These are phyloP conservation scores for Amyelois transitella DNA, from an alignment of 1,140 invertebrate species.

Conservation along the genomic window DNA sequence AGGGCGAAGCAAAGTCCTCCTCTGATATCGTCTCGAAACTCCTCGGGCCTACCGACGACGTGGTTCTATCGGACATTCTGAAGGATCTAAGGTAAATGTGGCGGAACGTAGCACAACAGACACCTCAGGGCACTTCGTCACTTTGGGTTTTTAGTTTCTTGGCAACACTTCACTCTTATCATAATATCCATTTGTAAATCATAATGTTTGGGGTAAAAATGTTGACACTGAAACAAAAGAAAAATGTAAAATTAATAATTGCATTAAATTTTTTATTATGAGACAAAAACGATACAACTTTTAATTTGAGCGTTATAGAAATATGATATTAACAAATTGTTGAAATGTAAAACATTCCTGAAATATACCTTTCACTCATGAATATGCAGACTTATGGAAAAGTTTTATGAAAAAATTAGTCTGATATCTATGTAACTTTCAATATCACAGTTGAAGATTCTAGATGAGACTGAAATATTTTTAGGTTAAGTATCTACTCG, in stretches of 20 bases:
- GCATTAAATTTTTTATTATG: too few relatives aligned
- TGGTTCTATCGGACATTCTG: slow-evolving; percentile 67
- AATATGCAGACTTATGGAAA: too few relatives aligned
- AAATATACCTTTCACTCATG: too few relatives aligned
- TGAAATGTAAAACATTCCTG: too few relatives aligned
- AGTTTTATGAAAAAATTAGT: too few relatives aligned
- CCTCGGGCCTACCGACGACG: slow-evolving; percentile 61
- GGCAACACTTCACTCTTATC: slow-evolving; percentile 74
- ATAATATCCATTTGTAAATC: slow-evolving; percentile 75
- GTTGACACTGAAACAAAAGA: slow-evolving; percentile 72
- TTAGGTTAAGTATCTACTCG: too few relatives aligned
- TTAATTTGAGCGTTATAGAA: too few relatives aligned
- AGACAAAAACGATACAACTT: too few relatives aligned
- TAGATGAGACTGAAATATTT: too few relatives aligned
- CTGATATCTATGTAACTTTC: too few relatives aligned
- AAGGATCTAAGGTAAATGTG: slow-evolving; percentile 29
- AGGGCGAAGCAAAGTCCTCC: slow-evolving; percentile 65
- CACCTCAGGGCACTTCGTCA: slow-evolving; percentile 66
- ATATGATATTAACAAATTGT: too few relatives aligned
- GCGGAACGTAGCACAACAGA: slow-evolving; percentile 66
- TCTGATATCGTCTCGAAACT: slow-evolving; percentile 71
- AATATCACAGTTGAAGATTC: too few relatives aligned
- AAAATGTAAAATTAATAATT: slow-evolving; percentile 5
- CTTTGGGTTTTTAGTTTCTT: slow-evolving; percentile 74
- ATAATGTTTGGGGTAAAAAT: slow-evolving; percentile 74